phyloP scores from a whole-genome alignment of 2,113 vertebrate genomes.

The Pyxicephalus adspersus region DNA sequence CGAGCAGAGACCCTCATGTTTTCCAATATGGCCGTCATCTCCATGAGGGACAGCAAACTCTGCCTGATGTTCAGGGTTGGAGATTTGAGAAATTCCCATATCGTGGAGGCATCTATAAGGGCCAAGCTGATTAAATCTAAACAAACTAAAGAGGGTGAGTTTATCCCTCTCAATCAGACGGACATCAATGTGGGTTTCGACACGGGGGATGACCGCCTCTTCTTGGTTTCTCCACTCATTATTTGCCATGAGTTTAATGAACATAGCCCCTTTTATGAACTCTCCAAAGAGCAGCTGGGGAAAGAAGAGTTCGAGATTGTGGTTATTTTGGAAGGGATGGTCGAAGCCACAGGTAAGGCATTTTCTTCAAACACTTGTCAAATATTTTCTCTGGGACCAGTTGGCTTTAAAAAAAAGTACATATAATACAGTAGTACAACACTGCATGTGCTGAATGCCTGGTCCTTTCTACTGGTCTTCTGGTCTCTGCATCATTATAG shows the following conservation, averaged over 20 bases:
- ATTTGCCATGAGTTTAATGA: constrained; percentile 55
- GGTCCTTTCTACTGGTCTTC: too few relatives aligned
- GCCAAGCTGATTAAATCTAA: constrained; percentile 57
- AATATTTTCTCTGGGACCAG: too few relatives aligned
- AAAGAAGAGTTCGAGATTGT: constrained; percentile 57
- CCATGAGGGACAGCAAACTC: constrained; percentile 51
- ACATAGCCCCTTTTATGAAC: constrained; percentile 52
- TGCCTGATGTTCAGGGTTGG: constrained; percentile 56
- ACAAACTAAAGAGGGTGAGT: constrained; percentile 55
- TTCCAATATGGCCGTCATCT: constrained; percentile 53
- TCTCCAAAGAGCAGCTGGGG: constrained; percentile 44
- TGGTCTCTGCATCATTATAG: too few relatives aligned
- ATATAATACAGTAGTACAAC: too few relatives aligned
- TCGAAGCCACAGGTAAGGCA: constrained; percentile 54
- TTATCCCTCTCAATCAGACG: constrained; percentile 56
- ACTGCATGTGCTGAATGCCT: too few relatives aligned
- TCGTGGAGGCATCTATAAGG: constrained; percentile 55
- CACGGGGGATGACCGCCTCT: constrained; percentile 54
- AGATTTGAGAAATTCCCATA: constrained; percentile 54
- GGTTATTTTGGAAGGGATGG: constrained; percentile 57
- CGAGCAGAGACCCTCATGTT: constrained; percentile 57
- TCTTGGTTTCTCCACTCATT: constrained; percentile 55
- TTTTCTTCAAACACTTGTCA: background rate
- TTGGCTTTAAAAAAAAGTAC: too few relatives aligned
- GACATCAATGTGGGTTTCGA: constrained; percentile 55